A percentile compares a stretch with the other conserved stretches of the same genome.
These are phyloP conservation scores for Athrips mouffetella DNA, from an alignment of 2,888 invertebrate species.

Conservation along the genomic window DNA sequence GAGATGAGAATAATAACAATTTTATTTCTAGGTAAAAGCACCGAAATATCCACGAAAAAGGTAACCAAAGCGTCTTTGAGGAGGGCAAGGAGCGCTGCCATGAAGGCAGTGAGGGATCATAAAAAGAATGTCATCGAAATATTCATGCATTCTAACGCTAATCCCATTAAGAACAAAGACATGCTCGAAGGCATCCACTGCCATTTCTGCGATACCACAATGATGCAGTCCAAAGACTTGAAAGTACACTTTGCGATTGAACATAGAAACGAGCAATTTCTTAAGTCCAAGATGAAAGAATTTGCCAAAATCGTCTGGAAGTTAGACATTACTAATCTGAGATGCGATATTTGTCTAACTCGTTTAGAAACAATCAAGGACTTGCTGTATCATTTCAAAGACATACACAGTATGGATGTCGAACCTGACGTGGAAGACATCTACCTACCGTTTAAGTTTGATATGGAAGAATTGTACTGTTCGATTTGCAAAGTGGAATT, in stretches of 20 bases:
- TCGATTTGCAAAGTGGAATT: conserved; percentile 37
- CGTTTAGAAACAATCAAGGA: conserved; percentile 44
- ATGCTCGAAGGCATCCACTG: conserved; percentile 34
- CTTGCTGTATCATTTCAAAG: conserved; percentile 40
- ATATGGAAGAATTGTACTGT: conserved; percentile 35
- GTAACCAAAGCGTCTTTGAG: conserved; percentile 14
- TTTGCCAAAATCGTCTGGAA: conserved; percentile 13
- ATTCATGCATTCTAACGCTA: conserved; percentile 43
- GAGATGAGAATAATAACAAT: conserved; percentile 4
- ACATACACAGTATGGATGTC: conserved; percentile 11
- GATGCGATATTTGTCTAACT: conserved; percentile 35
- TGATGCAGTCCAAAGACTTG: conserved; percentile 41
- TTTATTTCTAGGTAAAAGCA: conserved; percentile 19
- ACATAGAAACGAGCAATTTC: conserved; percentile 40
- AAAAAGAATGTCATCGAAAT: conserved; percentile 12
- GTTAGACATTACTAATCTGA: conserved; percentile 16
- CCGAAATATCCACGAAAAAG: neutral
- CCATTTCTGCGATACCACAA: conserved; percentile 52
- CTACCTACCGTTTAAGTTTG: conserved; percentile 47
- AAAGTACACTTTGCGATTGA: conserved; percentile 41
- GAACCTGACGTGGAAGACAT: conserved; percentile 22
- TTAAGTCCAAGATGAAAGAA: conserved; percentile 30
- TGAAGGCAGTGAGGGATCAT: conserved; percentile 2
- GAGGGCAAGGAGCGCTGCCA: conserved; percentile 4
- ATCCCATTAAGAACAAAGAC: conserved; percentile 50